Evolutionary conservation across 1,140 invertebrate genomes (phyloP).

Genomic region (Brachionus plicatilis): DNA sequence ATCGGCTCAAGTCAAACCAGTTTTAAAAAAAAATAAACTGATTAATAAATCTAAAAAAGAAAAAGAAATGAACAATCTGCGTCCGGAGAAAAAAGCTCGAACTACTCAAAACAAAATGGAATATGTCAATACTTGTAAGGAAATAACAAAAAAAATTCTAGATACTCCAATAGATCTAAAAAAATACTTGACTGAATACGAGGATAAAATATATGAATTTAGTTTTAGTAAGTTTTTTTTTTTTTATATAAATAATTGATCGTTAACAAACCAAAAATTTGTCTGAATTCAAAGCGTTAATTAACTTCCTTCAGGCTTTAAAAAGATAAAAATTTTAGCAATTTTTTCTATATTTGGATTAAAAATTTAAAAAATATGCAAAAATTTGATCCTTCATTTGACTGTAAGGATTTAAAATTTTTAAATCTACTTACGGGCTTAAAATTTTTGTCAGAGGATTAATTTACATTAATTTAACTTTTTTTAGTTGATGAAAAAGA

Average conservation of each 20-base stretch:
- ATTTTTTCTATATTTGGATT: too few relatives aligned
- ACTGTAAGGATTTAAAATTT: background rate
- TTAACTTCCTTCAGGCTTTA: background rate
- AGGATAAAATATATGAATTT: conserved; percentile 14
- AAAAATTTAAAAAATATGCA: too few relatives aligned
- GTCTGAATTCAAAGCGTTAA: background rate
- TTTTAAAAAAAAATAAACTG: background rate
- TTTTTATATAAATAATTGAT: background rate
- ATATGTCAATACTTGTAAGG: background rate
- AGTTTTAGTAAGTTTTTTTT: conserved; percentile 21
- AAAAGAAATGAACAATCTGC: background rate
- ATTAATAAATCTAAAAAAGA: conserved; percentile 25
- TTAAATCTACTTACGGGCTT: background rate
- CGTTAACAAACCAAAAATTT: background rate
- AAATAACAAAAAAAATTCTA: background rate
- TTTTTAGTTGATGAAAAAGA: too few relatives aligned
- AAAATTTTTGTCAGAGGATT: too few relatives aligned
- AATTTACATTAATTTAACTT: too few relatives aligned
- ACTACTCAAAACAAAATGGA: background rate
- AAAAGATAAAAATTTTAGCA: too few relatives aligned
- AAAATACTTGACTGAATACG: conserved; percentile 1
- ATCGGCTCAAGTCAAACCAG: background rate
- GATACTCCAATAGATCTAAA: background rate
- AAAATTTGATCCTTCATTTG: background rate
- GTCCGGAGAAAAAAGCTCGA: background rate